Evolutionary conservation across 2,888 invertebrate species (phyloP).

Genomic region (Drosophila dives): DNA sequence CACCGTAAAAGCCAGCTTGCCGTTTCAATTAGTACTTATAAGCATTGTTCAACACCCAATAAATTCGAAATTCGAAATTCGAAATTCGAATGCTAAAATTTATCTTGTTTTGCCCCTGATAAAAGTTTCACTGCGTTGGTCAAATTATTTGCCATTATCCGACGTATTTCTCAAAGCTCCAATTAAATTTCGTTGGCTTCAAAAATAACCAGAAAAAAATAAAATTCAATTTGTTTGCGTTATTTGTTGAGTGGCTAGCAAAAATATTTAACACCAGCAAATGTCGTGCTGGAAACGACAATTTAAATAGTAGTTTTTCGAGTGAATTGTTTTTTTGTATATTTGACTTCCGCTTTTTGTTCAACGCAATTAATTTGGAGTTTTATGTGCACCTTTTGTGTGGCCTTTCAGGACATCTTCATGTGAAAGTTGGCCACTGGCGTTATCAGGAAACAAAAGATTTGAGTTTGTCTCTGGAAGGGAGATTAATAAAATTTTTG

Average conservation of each 20-base stretch:
- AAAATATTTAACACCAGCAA: not conserved
- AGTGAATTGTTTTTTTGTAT: not conserved
- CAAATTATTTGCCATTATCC: not conserved
- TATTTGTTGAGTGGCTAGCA: not conserved
- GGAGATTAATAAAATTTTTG: not conserved
- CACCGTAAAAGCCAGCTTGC: not conserved
- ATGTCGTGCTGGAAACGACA: not conserved
- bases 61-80: slow-evolving; percentile 1
- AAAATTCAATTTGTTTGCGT: no score
- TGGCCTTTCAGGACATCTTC: not conserved
- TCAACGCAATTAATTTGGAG: not conserved
- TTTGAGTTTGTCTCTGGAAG: slow-evolving; percentile 1
- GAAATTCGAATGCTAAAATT: not conserved
- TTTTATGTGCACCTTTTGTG: not conserved
- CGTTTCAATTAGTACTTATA: slow-evolving; percentile 6
- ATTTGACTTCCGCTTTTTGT: not conserved
- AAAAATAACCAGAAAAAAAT: not conserved
- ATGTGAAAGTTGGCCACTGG: not conserved
- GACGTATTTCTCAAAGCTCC: not conserved
- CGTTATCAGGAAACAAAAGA: not conserved
- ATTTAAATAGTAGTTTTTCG: not conserved
- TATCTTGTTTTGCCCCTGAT: not conserved
- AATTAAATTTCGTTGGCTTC: not conserved
- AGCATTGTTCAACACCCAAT: not conserved
- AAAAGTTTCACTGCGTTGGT: slow-evolving; percentile 6